Conservation (phyloP, 2,113 vertebrate genomes). For the Ellobius talpinus region DNA sequence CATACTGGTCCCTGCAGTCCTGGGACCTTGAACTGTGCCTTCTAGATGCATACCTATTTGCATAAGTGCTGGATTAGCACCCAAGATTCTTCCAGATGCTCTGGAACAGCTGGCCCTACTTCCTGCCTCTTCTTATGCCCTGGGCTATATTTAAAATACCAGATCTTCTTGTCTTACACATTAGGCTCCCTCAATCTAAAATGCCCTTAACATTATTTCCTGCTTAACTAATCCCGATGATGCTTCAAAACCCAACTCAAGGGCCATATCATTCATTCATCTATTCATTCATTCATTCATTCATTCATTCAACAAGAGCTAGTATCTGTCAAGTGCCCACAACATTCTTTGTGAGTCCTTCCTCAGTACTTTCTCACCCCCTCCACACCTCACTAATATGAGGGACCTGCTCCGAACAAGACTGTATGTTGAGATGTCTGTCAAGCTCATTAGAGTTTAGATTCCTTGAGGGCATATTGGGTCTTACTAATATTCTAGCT, state of each 20-base stretch:
- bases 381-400: background rate
- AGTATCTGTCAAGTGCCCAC: background rate
- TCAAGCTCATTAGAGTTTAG: slow-evolving; percentile 55
- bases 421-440: background rate
- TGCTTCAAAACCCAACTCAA: background rate
- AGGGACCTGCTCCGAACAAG: background rate
- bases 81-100: background rate
- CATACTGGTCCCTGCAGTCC: background rate
- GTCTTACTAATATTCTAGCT: slow-evolving; percentile 53
- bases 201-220: background rate
- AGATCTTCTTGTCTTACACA: background rate
- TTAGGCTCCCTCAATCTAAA: background rate
- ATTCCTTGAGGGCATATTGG: slow-evolving; percentile 60
- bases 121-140: background rate
- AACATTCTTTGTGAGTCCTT: background rate
- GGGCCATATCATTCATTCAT: background rate
- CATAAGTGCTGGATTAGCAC: background rate
- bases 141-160: background rate
- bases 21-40: background rate
- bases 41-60: background rate
- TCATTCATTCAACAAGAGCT: background rate
- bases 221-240: background rate
- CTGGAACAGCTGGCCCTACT: background rate
- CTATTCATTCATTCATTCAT: background rate
- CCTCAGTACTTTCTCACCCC: background rate